Evolutionary conservation across 2,888 invertebrate genomes (phyloP), one percentile per base, ranked within the genome.

Genomic region (Choreutis nemorana): DNA sequence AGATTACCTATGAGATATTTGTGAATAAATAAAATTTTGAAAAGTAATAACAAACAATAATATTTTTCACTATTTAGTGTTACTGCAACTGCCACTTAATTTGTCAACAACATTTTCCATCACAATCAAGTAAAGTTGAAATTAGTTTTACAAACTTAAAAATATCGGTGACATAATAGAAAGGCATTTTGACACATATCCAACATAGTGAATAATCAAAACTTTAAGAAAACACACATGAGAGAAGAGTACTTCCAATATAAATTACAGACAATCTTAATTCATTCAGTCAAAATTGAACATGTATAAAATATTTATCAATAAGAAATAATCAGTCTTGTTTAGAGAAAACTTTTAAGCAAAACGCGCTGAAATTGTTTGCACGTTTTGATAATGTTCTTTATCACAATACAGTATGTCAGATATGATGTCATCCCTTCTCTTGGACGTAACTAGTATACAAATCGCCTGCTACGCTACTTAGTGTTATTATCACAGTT

Each of bases 281-380:
- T 72, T 66, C 72, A 75, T 67, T 77, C 77, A 73, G 75, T 73
- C 75, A 62, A 71, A 77, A 64, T 66, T 73, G 68, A 75, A 75
- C 63, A 62, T 66, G 73, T 78, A 75, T 70, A 77, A 77, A 77
- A 75, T 71, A 77, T 75, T 66, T 61, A 60, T 77, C 65, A 77
- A 75, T 71, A 78, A 79, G 77, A 80, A 80, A 80, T 80, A 81
- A 80, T 81, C 80, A 81, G 80, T 81, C 80, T 81, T 80, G 72
- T 73, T 78, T 75, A 73, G 73, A 78, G 75, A 79, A 80, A 79
- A 78, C 64, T 63, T 73, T 71, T 62, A 47, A 64, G 58, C 67
- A 63, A 67, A 65, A 58, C 67, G 65, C 51, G 55, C 51, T 44
- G 53, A 54, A 54, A 53, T 33, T 45, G 45, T 45, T 47, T 50